Base-by-base conservation (phyloP, 2,113 vertebrate genomes). In the Cyphomyrus discorhynchus region DNA sequence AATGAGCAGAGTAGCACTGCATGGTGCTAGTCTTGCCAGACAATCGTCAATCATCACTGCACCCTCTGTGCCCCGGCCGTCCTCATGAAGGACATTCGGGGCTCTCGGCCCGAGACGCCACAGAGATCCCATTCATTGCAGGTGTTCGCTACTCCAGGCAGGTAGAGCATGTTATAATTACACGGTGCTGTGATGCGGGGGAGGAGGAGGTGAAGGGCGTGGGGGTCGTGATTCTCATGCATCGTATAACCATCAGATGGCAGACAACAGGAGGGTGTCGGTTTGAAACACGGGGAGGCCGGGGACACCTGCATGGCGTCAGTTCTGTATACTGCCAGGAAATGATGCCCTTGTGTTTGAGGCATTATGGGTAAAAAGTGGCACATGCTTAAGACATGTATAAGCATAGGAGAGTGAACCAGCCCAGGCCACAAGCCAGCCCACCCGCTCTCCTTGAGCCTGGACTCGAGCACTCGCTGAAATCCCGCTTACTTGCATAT, bases 401-500 rank as follows among this genome's bases (percentile, higher is more conserved):
- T 70, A 19, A 80, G 35, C 74, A 19, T 27, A 42, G 5, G 74
- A 80, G 35, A 3, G 74, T 19, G 6, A 80, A 80, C 31, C 35
- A 19, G 35, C 35, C 15, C 15, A 39, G 27, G 27, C 35, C 8
- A 39, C 27, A 39, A 11, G 21, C 70, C 21, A 35, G 70, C 70
- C 70, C 1, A 3, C n/a, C 66, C 66, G 4, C 3, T 35, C 27
- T 74, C 3, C 17, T 46, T 8, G 35, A 24, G 15, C 13, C 19
- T 3, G 19, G 19, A 47, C 24, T 7, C 1, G n/a, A 15, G 45
- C n/a, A 10, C n/a, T 46, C 6, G 9, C 87, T 45, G 80, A 39
- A 39, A 27, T 13, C 17, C 70, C 5, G 95, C 98, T 97, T 97
- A 99, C 98, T 99, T 99, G 98, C 98, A 99, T 93, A 98, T 96